A percentile compares a stretch with the other conserved stretches of the same genome.
Conservation (phyloP, 1,140 invertebrate genomes). For the Drosophila littoralis region DNA sequence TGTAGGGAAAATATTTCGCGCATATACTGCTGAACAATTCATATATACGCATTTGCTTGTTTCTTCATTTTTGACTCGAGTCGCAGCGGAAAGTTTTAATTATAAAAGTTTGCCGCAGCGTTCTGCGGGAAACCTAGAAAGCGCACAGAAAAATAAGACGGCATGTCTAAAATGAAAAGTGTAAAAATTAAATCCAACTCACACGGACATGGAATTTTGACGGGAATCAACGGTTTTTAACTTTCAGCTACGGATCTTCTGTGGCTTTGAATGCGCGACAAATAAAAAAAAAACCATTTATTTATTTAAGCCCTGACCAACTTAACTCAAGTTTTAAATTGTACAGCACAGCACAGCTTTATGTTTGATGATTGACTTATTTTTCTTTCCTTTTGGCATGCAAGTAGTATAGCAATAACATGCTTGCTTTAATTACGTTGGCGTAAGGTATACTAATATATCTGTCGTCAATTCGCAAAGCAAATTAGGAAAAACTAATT, state of each 20-base stretch:
- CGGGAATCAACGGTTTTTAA: too few species aligned
- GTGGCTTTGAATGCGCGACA: too few species aligned
- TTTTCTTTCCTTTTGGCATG: too few species aligned
- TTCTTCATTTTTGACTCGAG: constrained; percentile 31
- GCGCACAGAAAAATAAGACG: constrained; percentile 41
- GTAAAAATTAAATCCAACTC: constrained; percentile 1
- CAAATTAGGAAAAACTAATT: constrained; percentile 1
- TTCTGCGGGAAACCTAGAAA: constrained; percentile 41
- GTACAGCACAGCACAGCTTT: too few species aligned
- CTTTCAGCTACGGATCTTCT: too few species aligned
- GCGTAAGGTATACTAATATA: too few species aligned
- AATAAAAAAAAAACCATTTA: too few species aligned
- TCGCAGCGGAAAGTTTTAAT: constrained; percentile 71
- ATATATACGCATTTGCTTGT: constrained; percentile 44
- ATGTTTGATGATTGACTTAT: too few species aligned
- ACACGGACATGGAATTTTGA: neutral
- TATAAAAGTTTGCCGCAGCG: constrained; percentile 60
- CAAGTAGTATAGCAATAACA: too few species aligned
- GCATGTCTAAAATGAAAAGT: constrained; percentile 39
- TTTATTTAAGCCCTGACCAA: too few species aligned
- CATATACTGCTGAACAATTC: constrained; percentile 44
- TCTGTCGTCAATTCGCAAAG: neutral
- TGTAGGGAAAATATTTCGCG: constrained; percentile 17
- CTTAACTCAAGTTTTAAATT: too few species aligned
- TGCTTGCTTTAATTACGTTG: neutral